Conservation (phyloP, 2,113 vertebrate genomes). For the Peucedramus taeniatus region DNA sequence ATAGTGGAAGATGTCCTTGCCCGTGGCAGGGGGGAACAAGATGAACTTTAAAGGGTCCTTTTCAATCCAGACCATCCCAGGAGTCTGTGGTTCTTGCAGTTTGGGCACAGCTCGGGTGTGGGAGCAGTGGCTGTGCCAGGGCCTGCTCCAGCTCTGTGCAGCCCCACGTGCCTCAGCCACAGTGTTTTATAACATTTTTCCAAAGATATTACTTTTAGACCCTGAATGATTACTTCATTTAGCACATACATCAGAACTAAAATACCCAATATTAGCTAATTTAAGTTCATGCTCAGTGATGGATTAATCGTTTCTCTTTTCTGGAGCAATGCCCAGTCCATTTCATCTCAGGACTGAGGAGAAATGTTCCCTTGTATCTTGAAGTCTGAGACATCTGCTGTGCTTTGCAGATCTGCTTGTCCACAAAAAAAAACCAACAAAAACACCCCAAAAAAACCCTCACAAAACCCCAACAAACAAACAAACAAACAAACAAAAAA, state of each 20-base stretch:
- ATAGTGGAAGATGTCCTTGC: background rate
- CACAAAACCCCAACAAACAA: background rate
- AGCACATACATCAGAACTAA: slow-evolving; percentile 50
- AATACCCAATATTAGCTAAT: slow-evolving; percentile 58
- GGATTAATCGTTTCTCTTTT: slow-evolving; percentile 38
- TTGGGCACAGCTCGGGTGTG: accelerated
- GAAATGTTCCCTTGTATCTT: background rate
- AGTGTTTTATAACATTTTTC: background rate
- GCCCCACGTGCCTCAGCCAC: background rate
- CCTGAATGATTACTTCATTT: slow-evolving; percentile 44
- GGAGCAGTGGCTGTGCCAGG: accelerated
- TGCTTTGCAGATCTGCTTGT: slow-evolving; percentile 1
- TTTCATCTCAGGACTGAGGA: background rate
- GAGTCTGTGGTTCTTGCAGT: background rate
- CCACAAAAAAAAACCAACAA: background rate
- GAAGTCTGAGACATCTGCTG: slow-evolving; percentile 24
- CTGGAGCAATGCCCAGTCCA: slow-evolving; percentile 55
- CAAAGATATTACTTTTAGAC: slow-evolving; percentile 7
- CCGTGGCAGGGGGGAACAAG: too few relatives aligned
- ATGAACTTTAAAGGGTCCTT: background rate
- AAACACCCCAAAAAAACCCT: too few relatives aligned
- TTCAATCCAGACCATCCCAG: background rate
- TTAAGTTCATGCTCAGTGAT: slow-evolving; percentile 55
- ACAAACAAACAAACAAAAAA: background rate
- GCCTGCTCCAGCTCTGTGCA: background rate